Conservation (phyloP, 1,140 invertebrate genomes). For the Orius insidiosus region DNA sequence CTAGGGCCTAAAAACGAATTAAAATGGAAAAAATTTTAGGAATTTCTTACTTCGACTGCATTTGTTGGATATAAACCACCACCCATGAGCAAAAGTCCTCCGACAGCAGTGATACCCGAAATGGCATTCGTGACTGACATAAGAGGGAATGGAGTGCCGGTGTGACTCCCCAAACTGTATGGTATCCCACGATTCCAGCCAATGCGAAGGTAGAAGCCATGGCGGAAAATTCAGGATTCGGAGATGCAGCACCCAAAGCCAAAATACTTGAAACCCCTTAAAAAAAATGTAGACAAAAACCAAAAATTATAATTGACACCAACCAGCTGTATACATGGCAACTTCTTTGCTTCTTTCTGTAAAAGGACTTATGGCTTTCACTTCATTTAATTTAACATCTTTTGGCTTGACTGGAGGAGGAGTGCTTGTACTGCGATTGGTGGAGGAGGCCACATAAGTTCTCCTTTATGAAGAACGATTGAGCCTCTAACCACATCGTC, state of each 20-base stretch:
- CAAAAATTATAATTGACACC: too few relatives aligned
- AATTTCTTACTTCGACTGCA: slow-evolving; percentile 32
- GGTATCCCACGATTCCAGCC: slow-evolving; percentile 69
- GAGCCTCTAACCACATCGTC: slow-evolving; percentile 76
- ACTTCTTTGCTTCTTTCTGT: slow-evolving; percentile 43
- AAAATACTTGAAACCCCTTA: slow-evolving; percentile 51
- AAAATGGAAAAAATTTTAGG: not conserved
- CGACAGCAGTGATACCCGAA: slow-evolving; percentile 79
- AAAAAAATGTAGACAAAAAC: too few relatives aligned
- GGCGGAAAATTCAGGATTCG: slow-evolving; percentile 65
- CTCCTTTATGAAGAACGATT: slow-evolving; percentile 55
- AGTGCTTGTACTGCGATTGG: slow-evolving; percentile 28
- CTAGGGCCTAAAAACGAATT: slow-evolving; percentile 36
- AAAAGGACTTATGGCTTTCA: slow-evolving; percentile 29
- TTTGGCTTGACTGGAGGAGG: slow-evolving; percentile 27
- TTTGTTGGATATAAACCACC: slow-evolving; percentile 58
- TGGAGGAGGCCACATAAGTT: slow-evolving; percentile 60
- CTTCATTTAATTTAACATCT: slow-evolving; percentile 26
- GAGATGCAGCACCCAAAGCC: slow-evolving; percentile 54
- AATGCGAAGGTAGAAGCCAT: slow-evolving; percentile 76
- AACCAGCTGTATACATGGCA: slow-evolving; percentile 48
- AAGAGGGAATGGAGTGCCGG: slow-evolving; percentile 79
- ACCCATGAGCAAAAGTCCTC: slow-evolving; percentile 64
- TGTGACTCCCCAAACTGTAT: slow-evolving; percentile 84
- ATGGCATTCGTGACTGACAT: slow-evolving; percentile 91